phyloP scores from a whole-genome alignment of 2,888 invertebrate genomes.

The Leptura quadrifasciata region DNA sequence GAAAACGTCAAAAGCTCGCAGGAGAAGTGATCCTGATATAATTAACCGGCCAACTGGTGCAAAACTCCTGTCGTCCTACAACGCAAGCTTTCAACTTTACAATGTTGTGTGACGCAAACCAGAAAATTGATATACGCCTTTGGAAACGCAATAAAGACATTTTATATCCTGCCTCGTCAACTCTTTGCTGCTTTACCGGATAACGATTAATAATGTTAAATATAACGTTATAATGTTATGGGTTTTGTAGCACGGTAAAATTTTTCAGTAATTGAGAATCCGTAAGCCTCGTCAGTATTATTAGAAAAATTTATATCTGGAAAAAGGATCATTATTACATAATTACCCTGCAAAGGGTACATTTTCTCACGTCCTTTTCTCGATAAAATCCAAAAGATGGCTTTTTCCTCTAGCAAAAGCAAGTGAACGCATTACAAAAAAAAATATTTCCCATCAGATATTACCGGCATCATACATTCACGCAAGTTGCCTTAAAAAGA shows the following conservation, averaged over 20 bases:
- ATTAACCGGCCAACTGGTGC: constrained; percentile 13
- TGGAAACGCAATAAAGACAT: constrained; percentile 13
- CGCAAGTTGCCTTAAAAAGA: too few species aligned
- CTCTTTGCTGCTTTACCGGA: constrained; percentile 4
- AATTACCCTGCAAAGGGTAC: too few species aligned
- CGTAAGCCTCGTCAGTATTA: too few species aligned
- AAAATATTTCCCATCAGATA: too few species aligned
- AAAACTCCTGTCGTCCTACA: constrained; percentile 22
- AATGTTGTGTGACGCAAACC: constrained; percentile 14
- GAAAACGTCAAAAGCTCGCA: constrained; percentile 19
- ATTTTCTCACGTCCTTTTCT: background rate
- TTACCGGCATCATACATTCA: too few species aligned
- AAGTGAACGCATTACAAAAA: too few species aligned
- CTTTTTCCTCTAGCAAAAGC: too few species aligned
- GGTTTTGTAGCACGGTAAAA: background rate
- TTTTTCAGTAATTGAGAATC: too few species aligned
- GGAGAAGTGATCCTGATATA: constrained; percentile 11
- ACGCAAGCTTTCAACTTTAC: constrained; percentile 16
- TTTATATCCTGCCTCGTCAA: constrained; percentile 17
- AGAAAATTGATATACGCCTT: constrained; percentile 22
- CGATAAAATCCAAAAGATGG: too few species aligned
- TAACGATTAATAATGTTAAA: constrained; percentile 25
- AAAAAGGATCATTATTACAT: too few species aligned
- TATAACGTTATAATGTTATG: constrained; percentile 1
- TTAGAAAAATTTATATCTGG: too few species aligned